phyloP scores from a whole-genome alignment of 2,113 vertebrate genomes.

The Calidris pugnax region DNA sequence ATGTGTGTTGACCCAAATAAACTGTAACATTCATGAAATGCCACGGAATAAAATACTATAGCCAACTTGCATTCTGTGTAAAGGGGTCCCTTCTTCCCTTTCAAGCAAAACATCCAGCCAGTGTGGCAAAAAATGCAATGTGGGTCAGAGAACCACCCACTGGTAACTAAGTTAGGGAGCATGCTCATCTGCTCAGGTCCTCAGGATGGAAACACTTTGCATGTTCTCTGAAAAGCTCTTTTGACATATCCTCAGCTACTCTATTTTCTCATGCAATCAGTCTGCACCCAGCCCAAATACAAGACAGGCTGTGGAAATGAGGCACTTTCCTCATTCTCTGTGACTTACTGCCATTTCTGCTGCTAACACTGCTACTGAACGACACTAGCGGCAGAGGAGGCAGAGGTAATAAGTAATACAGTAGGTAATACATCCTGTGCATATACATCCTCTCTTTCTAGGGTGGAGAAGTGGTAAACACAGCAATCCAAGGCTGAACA shows the following conservation, averaged over 20 bases:
- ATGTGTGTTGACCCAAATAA: background rate
- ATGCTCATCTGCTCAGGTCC: background rate
- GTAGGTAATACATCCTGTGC: background rate
- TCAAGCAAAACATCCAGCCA: background rate
- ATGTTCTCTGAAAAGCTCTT: background rate
- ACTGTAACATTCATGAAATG: background rate
- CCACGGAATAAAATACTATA: background rate
- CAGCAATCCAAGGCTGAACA: background rate
- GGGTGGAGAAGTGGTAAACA: background rate
- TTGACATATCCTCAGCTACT: background rate
- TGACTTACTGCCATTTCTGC: background rate
- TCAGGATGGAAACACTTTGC: background rate
- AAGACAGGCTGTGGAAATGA: background rate
- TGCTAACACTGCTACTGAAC: background rate
- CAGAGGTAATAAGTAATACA: background rate
- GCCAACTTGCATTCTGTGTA: background rate
- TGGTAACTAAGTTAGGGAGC: conserved; percentile 18
- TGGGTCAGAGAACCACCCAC: conserved; percentile 11
- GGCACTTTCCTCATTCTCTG: background rate
- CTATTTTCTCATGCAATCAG: background rate
- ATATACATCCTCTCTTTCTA: background rate
- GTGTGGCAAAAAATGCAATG: background rate
- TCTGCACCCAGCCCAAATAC: background rate
- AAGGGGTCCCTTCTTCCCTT: background rate
- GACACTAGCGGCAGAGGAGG: background rate